Evolutionary conservation across 2,888 invertebrate species (phyloP).

Genomic region (Cerastis rubricosa): DNA sequence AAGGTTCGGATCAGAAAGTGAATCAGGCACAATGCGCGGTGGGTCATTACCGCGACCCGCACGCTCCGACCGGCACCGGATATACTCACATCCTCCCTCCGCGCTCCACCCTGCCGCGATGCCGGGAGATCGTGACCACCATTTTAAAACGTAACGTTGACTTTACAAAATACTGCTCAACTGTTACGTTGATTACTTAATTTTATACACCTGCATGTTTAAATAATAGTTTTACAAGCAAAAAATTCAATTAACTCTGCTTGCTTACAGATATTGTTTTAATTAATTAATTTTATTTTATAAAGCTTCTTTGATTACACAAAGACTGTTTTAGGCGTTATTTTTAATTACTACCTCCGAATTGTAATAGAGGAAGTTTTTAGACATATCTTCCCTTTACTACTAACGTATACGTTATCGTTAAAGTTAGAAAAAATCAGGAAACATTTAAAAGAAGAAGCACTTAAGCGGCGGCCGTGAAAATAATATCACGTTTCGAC

Average conservation of each 20-base stretch:
- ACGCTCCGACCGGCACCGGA: constrained; percentile 70
- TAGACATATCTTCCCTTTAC: constrained; percentile 62
- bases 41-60: constrained; percentile 83
- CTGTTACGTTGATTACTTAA: constrained; percentile 20
- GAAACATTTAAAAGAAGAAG: constrained; percentile 75
- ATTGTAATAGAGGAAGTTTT: constrained; percentile 65
- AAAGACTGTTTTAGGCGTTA: constrained; percentile 52
- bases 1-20: constrained; percentile 50
- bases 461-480: constrained; percentile 80
- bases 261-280: constrained; percentile 32
- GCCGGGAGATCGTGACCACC: constrained; percentile 61
- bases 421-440: constrained; percentile 65
- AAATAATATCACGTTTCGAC: constrained; percentile 76
- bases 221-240: constrained; percentile 25
- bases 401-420: constrained; percentile 44
- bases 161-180: constrained; percentile 49
- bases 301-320: constrained; percentile 40
- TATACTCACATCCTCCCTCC: constrained; percentile 62
- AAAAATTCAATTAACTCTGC: constrained; percentile 33
- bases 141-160: constrained; percentile 57
- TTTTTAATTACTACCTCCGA: constrained; percentile 55
- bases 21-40: constrained; percentile 58
- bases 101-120: constrained; percentile 39
- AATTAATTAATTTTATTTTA: constrained; percentile 40
- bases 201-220: constrained; percentile 7